Evolutionary conservation across 2,113 vertebrate species (phyloP).

Genomic region (Piprites chloris): DNA sequence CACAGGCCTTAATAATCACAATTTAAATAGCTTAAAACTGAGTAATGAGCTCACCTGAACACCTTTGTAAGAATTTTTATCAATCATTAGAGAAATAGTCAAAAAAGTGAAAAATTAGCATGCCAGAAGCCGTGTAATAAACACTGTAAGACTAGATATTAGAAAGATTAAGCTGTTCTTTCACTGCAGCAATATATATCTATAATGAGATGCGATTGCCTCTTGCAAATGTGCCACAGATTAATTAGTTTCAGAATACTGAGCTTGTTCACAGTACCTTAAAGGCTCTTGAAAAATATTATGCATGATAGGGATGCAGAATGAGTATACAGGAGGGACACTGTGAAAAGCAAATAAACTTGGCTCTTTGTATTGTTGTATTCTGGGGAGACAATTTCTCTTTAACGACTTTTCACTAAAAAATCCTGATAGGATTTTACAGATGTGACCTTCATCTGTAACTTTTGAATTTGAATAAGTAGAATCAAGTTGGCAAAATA

Average conservation of each 20-base stretch:
- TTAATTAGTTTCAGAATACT: conserved; percentile 47
- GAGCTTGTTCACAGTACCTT: conserved; percentile 11
- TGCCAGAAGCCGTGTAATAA: conserved; percentile 31
- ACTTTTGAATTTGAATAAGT: neutral
- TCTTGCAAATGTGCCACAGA: conserved; percentile 28
- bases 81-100: neutral
- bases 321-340: neutral
- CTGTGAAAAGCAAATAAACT: neutral
- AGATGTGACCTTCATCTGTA: neutral
- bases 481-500: neutral
- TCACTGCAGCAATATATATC: conserved; percentile 25
- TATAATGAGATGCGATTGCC: conserved; percentile 36
- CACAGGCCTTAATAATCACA: neutral
- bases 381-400: neutral
- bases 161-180: conserved; percentile 41
- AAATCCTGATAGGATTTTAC: neutral
- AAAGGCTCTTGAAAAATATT: neutral
- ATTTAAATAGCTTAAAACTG: neutral
- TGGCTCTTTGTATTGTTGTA: neutral
- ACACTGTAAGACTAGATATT: conserved; percentile 26
- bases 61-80: neutral
- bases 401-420: neutral
- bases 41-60: conserved; percentile 5
- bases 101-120: conserved; percentile 29
- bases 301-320: neutral